phyloP scores from a whole-genome alignment of 1,140 invertebrate species.

The Triops longicaudatus region DNA sequence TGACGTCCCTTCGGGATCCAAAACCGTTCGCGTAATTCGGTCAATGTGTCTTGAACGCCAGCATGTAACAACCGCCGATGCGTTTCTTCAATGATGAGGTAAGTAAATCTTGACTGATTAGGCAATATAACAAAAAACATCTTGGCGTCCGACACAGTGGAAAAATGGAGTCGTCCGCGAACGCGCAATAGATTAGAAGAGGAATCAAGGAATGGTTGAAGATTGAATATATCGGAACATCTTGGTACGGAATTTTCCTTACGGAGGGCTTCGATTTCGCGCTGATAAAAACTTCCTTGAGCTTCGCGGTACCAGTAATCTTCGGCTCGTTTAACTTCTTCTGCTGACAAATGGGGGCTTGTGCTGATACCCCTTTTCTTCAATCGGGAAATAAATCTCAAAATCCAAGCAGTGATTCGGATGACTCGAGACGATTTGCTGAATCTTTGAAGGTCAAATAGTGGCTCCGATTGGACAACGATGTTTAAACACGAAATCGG shows the following conservation, averaged over 20 bases:
- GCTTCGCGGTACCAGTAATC: too few relatives aligned
- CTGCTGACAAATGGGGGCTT: not conserved
- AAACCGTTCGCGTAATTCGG: not conserved
- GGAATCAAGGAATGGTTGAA: too few relatives aligned
- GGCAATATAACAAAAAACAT: not conserved
- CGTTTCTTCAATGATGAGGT: not conserved
- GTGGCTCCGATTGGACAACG: not conserved
- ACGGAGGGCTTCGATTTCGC: too few relatives aligned
- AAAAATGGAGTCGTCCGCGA: not conserved
- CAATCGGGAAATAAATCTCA: not conserved
- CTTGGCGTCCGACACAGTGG: not conserved
- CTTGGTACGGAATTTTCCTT: too few relatives aligned
- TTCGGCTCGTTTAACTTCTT: too few relatives aligned
- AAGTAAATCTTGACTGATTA: not conserved
- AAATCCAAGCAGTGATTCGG: not conserved
- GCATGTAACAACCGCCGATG: not conserved
- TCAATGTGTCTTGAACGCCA: not conserved
- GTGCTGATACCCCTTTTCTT: not conserved
- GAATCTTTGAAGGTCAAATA: not conserved
- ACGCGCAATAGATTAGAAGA: too few relatives aligned
- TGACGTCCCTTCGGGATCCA: slow-evolving; percentile 2
- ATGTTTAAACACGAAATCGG: not conserved
- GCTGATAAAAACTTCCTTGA: too few relatives aligned
- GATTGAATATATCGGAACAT: too few relatives aligned
- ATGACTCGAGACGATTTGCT: not conserved